phyloP scores from a whole-genome alignment of 2,888 invertebrate species.

The Gastracanthus pulcherrimus region DNA sequence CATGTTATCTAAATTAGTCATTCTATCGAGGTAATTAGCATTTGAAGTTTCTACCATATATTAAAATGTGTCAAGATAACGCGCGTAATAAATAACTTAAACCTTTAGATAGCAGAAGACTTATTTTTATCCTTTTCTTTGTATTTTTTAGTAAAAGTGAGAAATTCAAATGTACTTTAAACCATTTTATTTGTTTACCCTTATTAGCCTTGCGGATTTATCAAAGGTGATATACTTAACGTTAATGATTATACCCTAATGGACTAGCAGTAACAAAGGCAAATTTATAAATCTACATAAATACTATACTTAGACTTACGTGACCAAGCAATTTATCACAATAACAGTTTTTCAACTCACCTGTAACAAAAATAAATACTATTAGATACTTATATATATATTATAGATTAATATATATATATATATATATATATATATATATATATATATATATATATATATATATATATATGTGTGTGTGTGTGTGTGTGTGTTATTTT shows the following conservation, averaged over 20 bases:
- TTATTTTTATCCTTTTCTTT: not conserved
- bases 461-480: too few relatives aligned
- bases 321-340: not conserved
- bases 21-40: not conserved
- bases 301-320: not conserved
- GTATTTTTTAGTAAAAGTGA: not conserved
- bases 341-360: not conserved
- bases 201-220: not conserved
- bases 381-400: not conserved
- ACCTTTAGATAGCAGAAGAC: not conserved
- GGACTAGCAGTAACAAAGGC: not conserved
- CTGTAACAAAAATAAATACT: not conserved
- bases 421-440: too few relatives aligned
- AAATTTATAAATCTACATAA: not conserved
- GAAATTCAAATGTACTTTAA: too few relatives aligned
- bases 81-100: not conserved
- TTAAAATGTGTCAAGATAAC: slow-evolving; percentile 3
- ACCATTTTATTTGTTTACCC: not conserved
- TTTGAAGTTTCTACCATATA: slow-evolving; percentile 4
- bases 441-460: too few relatives aligned
- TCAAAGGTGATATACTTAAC: not conserved
- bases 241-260: not conserved
- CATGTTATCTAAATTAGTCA: slow-evolving; percentile 7
- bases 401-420: too few relatives aligned
- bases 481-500: too few relatives aligned